Conservation (phyloP, 2,888 invertebrate genomes). For the Marasmarcha lunaedactyla region DNA sequence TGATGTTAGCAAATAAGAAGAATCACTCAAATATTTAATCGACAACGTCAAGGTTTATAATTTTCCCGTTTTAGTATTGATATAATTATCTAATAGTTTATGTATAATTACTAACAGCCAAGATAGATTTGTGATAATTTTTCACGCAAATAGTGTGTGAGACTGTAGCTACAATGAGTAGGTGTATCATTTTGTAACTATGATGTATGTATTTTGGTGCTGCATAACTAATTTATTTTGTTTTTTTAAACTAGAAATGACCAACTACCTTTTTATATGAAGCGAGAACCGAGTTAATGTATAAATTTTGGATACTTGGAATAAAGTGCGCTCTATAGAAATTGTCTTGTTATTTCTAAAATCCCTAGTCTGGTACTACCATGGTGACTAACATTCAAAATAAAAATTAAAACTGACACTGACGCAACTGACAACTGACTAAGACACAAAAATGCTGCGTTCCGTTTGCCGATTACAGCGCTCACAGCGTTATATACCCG, state of each 20-base stretch:
- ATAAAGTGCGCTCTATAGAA: constrained; percentile 52
- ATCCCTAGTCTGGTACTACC: too few relatives aligned
- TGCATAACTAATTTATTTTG: constrained; percentile 67
- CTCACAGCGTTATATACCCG: too few relatives aligned
- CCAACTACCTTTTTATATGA: constrained; percentile 44
- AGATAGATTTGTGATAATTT: not conserved
- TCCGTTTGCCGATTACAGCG: too few relatives aligned
- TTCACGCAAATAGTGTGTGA: not conserved
- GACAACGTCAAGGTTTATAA: too few relatives aligned
- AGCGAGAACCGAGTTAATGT: constrained; percentile 55
- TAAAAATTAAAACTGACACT: too few relatives aligned
- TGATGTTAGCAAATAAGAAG: too few relatives aligned
- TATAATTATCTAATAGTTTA: not conserved
- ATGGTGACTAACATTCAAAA: too few relatives aligned
- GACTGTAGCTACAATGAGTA: constrained; percentile 21
- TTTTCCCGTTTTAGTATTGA: too few relatives aligned
- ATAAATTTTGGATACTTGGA: constrained; percentile 57
- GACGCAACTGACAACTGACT: too few relatives aligned
- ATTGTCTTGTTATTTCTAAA: constrained; percentile 35
- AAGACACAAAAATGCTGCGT: too few relatives aligned
- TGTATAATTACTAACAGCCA: not conserved
- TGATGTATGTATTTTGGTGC: constrained; percentile 62
- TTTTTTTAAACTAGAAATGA: constrained; percentile 49
- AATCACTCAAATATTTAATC: too few relatives aligned
- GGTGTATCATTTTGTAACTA: constrained; percentile 39